phyloP scores from a whole-genome alignment of 2,113 vertebrate genomes.

The Pristiophorus japonicus region DNA sequence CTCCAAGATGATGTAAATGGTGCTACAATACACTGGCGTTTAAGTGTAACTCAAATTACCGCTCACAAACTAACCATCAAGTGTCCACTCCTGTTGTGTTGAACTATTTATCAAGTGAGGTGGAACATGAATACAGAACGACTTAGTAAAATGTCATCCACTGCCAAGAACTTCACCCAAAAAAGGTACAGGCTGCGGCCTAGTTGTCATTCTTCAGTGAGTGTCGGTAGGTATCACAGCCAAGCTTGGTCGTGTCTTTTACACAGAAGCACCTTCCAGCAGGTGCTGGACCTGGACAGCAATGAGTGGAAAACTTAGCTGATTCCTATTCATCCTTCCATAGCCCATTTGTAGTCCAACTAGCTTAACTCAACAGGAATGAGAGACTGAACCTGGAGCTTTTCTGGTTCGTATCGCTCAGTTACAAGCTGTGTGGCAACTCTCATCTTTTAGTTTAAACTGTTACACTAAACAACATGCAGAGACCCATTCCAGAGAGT shows the following conservation, averaged over 20 bases:
- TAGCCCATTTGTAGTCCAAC: neutral
- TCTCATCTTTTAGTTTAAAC: neutral
- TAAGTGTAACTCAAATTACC: neutral
- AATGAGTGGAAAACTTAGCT: neutral
- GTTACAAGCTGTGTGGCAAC: neutral
- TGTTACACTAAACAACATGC: neutral
- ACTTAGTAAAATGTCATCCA: neutral
- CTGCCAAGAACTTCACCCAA: too few relatives aligned
- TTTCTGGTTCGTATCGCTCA: neutral
- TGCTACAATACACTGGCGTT: neutral
- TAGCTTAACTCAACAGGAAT: neutral
- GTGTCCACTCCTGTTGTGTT: neutral
- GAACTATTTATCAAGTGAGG: neutral
- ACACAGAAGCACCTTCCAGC: neutral
- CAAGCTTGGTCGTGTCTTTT: neutral
- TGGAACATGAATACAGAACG: neutral
- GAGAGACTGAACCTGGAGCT: neutral
- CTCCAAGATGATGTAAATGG: neutral
- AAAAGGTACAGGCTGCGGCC: too few relatives aligned
- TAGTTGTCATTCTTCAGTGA: neutral
- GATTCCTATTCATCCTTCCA: neutral
- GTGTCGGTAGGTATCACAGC: neutral
- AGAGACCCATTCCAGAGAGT: neutral
- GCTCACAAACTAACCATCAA: neutral
- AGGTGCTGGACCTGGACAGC: neutral